These are phyloP conservation scores for Actenoides lindsayi DNA, from an alignment of 2,113 vertebrate species.

Conservation along the genomic window DNA sequence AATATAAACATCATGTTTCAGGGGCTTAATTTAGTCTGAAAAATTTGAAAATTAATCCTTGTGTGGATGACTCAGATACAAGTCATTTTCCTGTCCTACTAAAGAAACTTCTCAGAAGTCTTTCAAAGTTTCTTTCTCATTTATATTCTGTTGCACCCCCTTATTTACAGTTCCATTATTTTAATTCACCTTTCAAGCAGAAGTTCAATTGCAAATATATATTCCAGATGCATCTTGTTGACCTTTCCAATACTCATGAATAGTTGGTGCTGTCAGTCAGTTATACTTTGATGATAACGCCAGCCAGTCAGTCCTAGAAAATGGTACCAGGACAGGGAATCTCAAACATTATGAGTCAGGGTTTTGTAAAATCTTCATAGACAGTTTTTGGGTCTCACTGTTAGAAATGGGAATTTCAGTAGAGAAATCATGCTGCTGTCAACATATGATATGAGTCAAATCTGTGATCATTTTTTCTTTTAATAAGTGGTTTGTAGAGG, in stretches of 20 bases:
- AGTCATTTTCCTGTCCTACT: not conserved
- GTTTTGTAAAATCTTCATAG: not conserved
- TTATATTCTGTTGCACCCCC: not conserved
- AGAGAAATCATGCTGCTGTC: not conserved
- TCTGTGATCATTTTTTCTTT: not conserved
- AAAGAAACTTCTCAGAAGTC: not conserved
- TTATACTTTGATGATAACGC: not conserved
- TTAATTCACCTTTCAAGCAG: conserved; percentile 38
- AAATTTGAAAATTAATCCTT: not conserved
- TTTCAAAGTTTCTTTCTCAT: not conserved
- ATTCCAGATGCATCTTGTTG: conserved; percentile 1
- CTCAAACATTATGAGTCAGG: not conserved
- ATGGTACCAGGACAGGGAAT: not conserved
- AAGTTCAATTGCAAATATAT: conserved; percentile 23
- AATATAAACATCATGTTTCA: not conserved
- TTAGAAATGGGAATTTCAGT: not conserved
- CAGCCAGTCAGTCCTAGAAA: not conserved
- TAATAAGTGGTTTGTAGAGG: not conserved
- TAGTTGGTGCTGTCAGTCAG: conserved; percentile 28
- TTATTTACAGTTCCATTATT: conserved; percentile 48
- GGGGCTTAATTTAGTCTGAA: not conserved
- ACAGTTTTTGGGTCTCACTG: not conserved
- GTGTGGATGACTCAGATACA: not conserved
- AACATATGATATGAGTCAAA: not conserved
- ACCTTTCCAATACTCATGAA: conserved; percentile 33